phyloP scores from a whole-genome alignment of 2,888 invertebrate genomes.

The Gryllus longicercus region DNA sequence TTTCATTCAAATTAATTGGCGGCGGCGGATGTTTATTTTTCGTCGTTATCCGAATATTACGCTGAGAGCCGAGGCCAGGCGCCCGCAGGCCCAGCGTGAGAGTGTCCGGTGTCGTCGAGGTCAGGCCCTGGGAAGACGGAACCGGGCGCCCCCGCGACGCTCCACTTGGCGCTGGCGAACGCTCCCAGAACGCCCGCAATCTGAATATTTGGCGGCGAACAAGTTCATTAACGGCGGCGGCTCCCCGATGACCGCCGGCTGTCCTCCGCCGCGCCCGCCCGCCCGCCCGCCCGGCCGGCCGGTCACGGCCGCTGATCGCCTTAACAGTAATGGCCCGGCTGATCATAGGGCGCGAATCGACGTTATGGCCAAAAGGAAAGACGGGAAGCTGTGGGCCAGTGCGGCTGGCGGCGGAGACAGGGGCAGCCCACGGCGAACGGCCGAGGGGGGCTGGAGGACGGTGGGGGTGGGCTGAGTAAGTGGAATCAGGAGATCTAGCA shows the following conservation, averaged over 20 bases:
- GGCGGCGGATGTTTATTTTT: too few species aligned
- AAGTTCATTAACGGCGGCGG: neutral
- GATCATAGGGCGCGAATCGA: slow-evolving; percentile 8
- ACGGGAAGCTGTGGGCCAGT: neutral
- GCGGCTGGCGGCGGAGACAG: too few species aligned
- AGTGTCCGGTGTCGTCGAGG: neutral
- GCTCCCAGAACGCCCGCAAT: neutral
- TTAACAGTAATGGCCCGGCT: neutral
- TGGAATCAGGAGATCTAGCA: too few species aligned
- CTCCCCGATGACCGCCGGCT: neutral
- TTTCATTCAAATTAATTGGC: too few species aligned
- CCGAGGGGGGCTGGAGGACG: too few species aligned
- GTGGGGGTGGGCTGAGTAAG: too few species aligned
- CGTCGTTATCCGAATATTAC: too few species aligned
- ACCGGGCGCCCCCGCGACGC: neutral
- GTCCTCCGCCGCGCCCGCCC: neutral
- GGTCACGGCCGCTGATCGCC: neutral
- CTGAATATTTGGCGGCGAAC: neutral
- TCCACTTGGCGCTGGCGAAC: too few species aligned
- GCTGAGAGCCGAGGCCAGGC: too few species aligned
- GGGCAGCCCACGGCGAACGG: too few species aligned
- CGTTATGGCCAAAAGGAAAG: neutral
- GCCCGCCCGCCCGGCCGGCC: neutral
- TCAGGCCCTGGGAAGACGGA: slow-evolving; percentile 9
- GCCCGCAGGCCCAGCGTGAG: neutral